These are phyloP conservation scores for Habropoda laboriosa DNA, from an alignment of 1,140 invertebrate genomes.

Conservation along the genomic window DNA sequence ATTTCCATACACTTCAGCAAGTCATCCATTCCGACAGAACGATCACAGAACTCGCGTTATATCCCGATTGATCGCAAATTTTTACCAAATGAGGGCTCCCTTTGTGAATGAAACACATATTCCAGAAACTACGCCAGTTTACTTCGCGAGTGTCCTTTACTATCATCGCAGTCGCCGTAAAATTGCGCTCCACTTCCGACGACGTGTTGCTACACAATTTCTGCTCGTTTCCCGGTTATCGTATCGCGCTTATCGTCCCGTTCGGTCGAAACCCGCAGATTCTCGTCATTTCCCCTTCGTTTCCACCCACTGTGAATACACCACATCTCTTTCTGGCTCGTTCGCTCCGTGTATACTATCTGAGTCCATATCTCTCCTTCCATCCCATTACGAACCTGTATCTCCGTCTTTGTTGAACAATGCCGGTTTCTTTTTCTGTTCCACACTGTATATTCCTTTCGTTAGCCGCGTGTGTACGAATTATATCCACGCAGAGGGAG, in stretches of 20 bases:
- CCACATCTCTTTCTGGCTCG: background rate
- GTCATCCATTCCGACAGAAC: too few species aligned
- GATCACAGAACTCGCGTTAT: background rate
- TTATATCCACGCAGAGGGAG: conserved; percentile 43
- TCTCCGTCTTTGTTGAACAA: background rate
- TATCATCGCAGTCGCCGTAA: background rate
- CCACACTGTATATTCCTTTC: background rate
- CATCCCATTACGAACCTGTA: background rate
- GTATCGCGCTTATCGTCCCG: background rate
- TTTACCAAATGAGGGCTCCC: background rate
- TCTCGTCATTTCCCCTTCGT: background rate
- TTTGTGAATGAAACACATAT: background rate
- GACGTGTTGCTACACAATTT: background rate
- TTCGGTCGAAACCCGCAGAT: background rate
- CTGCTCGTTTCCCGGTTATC: conserved; percentile 17
- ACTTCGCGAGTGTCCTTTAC: background rate
- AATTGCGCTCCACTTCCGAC: conserved; percentile 2
- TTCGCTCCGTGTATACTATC: background rate
- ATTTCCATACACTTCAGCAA: too few species aligned
- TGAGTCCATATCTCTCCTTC: background rate
- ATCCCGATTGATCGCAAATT: background rate
- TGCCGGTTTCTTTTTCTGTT: background rate
- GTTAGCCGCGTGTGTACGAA: conserved; percentile 8
- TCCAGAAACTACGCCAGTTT: background rate
- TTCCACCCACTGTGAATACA: background rate